Conservation (phyloP, 2,113 vertebrate species). For the Nesoenas mayeri region DNA sequence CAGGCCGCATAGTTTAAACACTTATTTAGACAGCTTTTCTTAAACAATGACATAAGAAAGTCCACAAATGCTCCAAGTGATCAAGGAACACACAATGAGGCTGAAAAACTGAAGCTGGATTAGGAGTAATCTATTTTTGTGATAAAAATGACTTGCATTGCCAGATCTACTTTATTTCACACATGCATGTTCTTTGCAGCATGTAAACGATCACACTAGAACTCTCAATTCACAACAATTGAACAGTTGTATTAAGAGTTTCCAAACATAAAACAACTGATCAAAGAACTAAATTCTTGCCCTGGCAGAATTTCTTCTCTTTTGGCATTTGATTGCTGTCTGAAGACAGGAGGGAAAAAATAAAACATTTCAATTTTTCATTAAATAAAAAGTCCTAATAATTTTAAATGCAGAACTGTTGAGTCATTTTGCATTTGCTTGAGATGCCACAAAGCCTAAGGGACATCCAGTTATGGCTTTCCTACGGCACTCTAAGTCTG, state of each 20-base stretch:
- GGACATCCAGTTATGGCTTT: fast-evolving
- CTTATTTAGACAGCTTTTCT: background rate
- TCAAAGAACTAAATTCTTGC: background rate
- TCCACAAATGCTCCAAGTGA: background rate
- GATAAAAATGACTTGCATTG: background rate
- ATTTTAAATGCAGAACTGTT: background rate
- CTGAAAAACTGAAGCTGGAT: background rate
- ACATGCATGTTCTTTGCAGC: background rate
- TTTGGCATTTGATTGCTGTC: background rate
- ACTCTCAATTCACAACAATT: background rate
- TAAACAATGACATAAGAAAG: background rate
- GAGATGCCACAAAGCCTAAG: background rate
- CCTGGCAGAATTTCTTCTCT: background rate
- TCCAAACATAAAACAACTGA: background rate
- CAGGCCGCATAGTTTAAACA: background rate
- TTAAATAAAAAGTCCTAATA: background rate
- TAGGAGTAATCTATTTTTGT: background rate
- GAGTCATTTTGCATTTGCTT: background rate
- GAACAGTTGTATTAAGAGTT: background rate
- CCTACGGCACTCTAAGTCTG: background rate
- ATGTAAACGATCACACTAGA: background rate
- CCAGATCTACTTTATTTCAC: background rate
- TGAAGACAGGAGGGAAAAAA: background rate
- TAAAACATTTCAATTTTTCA: background rate
- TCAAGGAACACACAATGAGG: background rate